A percentile compares a stretch with the other conserved stretches of the same genome.
These are phyloP conservation scores for Protobothrops flavoviridis DNA, from an alignment of 2,113 vertebrate species.

Conservation along the genomic window DNA sequence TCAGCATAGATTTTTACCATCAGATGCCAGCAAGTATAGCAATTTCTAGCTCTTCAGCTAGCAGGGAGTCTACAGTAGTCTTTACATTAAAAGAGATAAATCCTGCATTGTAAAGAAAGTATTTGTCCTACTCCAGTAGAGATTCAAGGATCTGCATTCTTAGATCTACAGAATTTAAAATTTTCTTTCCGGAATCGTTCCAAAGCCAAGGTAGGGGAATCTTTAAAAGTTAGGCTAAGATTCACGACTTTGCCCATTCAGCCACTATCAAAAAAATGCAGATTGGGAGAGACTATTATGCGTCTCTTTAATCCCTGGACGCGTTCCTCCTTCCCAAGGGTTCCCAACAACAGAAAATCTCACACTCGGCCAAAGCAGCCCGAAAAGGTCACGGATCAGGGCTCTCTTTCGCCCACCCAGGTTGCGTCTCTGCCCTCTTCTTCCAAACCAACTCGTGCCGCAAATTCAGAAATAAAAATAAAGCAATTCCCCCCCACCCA, in stretches of 20 bases:
- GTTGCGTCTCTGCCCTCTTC: neutral
- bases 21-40: neutral
- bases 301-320: neutral
- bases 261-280: neutral
- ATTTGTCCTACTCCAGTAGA: neutral
- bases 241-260: neutral
- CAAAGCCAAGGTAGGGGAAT: neutral
- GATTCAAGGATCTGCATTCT: no score
- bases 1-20: neutral
- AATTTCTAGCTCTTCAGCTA: neutral
- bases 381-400: neutral
- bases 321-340: neutral
- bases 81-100: neutral
- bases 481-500: accelerated
- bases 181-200: neutral
- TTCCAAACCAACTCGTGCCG: neutral
- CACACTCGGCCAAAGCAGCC: neutral
- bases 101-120: neutral
- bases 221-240: neutral
- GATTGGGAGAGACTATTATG: neutral
- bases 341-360: neutral
- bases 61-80: neutral
- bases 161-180: neutral
- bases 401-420: neutral
- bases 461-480: neutral